Conservation (phyloP, 2,888 invertebrate species). For the Macaria notata region DNA sequence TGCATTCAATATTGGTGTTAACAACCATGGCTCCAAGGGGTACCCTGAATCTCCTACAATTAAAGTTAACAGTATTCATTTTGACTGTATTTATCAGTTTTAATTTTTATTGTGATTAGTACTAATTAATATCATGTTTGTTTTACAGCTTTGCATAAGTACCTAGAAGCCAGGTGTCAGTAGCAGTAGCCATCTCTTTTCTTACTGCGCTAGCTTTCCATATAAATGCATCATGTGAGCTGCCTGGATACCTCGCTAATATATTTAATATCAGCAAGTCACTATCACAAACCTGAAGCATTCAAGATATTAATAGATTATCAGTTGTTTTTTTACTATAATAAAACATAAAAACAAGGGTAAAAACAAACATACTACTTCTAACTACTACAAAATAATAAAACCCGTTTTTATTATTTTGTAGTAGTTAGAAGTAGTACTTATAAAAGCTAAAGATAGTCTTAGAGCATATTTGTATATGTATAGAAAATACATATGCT, state of each 20-base stretch:
- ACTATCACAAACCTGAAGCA: constrained; percentile 1
- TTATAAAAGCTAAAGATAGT: too few species aligned
- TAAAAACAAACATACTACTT: too few species aligned
- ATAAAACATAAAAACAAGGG: too few species aligned
- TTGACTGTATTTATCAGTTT: not conserved
- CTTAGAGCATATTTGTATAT: too few species aligned
- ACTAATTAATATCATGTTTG: not conserved
- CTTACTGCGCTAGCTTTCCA: not conserved
- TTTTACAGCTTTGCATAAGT: not conserved
- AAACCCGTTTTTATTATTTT: too few species aligned
- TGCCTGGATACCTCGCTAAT: constrained; percentile 3
- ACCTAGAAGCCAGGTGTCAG: too few species aligned
- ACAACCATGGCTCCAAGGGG: constrained; percentile 4
- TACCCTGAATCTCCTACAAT: constrained; percentile 18
- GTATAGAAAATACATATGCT: too few species aligned
- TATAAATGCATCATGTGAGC: constrained; percentile 3
- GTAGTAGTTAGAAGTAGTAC: too few species aligned
- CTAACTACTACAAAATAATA: too few species aligned
- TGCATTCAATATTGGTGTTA: constrained; percentile 12
- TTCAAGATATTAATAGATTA: too few species aligned
- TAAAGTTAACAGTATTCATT: constrained; percentile 1
- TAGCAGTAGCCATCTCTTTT: not conserved
- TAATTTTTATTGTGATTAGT: too few species aligned
- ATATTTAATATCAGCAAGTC: constrained; percentile 3
- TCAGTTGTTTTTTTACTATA: too few species aligned